Evolutionary conservation across 2,797 vertebrate genomes (phyloP).

Genomic region (Peromyscus nudipes): DNA sequence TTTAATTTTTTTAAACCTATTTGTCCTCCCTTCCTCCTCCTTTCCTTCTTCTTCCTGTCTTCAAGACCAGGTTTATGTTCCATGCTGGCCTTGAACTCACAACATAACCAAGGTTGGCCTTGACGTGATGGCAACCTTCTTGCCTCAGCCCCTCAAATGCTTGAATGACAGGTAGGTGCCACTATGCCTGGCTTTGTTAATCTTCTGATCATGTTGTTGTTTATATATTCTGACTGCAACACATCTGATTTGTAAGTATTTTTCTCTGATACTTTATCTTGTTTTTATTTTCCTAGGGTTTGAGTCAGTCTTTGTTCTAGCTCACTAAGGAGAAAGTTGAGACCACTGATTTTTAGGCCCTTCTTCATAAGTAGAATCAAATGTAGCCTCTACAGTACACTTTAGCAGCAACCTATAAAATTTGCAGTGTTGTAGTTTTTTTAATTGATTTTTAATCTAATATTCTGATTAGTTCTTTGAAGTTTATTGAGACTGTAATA

Average conservation of each 20-base stretch:
- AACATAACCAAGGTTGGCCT: background rate
- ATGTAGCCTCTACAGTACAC: background rate
- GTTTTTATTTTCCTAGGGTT: background rate
- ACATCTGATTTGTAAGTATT: background rate
- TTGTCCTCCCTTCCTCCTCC: background rate
- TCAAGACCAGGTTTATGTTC: background rate
- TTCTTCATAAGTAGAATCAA: background rate
- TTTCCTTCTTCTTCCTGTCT: background rate
- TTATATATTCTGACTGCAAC: background rate
- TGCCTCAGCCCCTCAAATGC: background rate
- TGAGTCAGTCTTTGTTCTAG: background rate
- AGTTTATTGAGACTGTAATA: background rate
- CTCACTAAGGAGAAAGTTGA: background rate
- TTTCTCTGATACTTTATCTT: constrained; percentile 45
- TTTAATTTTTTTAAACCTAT: background rate
- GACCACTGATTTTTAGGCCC: background rate
- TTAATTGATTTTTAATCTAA: background rate
- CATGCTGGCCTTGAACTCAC: background rate
- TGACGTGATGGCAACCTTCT: background rate
- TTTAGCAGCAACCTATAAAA: background rate
- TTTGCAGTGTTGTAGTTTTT: background rate
- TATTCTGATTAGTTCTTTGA: background rate
- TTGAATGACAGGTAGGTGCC: background rate
- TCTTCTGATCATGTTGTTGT: background rate
- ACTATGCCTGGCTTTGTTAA: background rate